Conservation (phyloP, 2,113 vertebrate genomes). For the Anguilla rostrata region DNA sequence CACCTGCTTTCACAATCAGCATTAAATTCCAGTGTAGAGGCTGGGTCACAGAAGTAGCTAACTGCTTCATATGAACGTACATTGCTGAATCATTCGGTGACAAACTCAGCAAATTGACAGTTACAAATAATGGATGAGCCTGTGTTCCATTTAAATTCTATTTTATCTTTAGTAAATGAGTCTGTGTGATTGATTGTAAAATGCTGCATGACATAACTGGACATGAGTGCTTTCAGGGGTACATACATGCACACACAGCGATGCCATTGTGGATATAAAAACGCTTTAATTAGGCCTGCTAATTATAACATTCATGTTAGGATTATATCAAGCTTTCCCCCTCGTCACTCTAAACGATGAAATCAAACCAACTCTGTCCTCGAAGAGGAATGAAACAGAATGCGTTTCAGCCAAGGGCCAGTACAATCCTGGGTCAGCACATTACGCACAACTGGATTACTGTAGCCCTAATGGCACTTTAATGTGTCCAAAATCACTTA, state of each 20-base stretch:
- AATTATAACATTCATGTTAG: slow-evolving; percentile 8
- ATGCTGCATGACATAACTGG: no score
- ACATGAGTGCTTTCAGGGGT: background rate
- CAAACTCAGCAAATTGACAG: background rate
- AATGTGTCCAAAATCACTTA: slow-evolving; percentile 47
- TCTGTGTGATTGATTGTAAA: background rate
- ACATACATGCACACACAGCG: background rate
- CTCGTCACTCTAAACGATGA: background rate
- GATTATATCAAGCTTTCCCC: slow-evolving; percentile 9
- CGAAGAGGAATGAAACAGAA: background rate
- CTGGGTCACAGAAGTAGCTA: background rate
- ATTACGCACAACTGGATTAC: slow-evolving; percentile 42
- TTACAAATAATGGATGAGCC: background rate
- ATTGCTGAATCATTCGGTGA: background rate
- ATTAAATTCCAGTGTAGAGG: background rate
- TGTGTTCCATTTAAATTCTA: background rate
- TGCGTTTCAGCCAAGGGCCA: background rate
- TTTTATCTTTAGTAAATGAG: background rate
- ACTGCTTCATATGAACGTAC: background rate
- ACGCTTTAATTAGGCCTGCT: slow-evolving; percentile 14
- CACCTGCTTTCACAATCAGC: background rate
- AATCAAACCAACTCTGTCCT: slow-evolving; percentile 24
- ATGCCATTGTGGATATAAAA: background rate
- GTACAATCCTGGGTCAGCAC: slow-evolving; percentile 23
- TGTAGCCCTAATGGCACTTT: slow-evolving; percentile 39